These are phyloP conservation scores for Lochmaea capreae DNA, from an alignment of 2,888 invertebrate species.

Conservation along the genomic window DNA sequence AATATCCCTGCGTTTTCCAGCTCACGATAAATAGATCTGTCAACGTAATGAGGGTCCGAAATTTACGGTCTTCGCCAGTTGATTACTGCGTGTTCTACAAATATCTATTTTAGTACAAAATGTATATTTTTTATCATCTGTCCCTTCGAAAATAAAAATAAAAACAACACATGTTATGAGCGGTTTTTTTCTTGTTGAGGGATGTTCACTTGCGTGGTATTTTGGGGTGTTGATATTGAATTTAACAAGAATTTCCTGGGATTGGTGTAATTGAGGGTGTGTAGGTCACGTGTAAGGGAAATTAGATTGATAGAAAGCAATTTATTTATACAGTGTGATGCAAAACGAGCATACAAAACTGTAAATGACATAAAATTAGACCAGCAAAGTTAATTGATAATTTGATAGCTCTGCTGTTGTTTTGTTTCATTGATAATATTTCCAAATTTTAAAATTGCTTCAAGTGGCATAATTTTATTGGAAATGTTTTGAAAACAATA, in stretches of 20 bases:
- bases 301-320: not conserved
- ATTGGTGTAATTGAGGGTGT: constrained; percentile 12
- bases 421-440: too few relatives aligned
- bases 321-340: not conserved
- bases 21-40: constrained; percentile 11
- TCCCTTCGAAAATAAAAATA: not conserved
- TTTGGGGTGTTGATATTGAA: constrained; percentile 1
- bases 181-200: not conserved
- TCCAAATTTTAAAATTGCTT: too few relatives aligned
- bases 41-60: constrained; percentile 11
- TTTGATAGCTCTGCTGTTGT: too few relatives aligned
- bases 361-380: not conserved
- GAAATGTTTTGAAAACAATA: too few relatives aligned
- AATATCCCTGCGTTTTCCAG: not conserved
- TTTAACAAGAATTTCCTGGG: constrained; percentile 13
- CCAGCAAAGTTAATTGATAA: too few relatives aligned
- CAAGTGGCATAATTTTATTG: too few relatives aligned
- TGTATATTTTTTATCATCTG: not conserved
- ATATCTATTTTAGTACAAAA: constrained; percentile 12
- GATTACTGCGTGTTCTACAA: not conserved
- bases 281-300: constrained; percentile 9
- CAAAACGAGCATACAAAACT: not conserved
- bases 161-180: constrained; percentile 1
- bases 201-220: not conserved
- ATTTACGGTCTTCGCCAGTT: constrained; percentile 7